A percentile compares a stretch with the other conserved stretches of the same genome.
These are phyloP conservation scores for Ornithorhynchus anatinus DNA, from an alignment of 2,113 vertebrate genomes.

Conservation along the genomic window DNA sequence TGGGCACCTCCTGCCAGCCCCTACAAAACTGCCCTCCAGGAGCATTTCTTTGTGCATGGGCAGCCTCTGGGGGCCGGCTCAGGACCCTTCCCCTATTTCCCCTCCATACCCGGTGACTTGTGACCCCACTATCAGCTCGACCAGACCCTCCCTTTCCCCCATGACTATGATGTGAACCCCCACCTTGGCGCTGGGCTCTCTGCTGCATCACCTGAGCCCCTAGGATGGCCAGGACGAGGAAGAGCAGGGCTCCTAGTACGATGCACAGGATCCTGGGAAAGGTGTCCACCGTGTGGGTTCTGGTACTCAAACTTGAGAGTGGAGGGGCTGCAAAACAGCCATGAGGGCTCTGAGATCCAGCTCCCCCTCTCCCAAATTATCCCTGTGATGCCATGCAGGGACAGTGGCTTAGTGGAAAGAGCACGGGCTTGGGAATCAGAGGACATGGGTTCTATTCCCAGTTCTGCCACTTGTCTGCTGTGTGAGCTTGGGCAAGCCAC, in stretches of 20 bases:
- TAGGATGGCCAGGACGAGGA: not conserved
- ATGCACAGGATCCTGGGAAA: not conserved
- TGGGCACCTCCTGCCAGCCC: too few species aligned
- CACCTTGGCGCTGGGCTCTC: constrained; percentile 27
- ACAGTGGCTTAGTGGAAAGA: too few species aligned
- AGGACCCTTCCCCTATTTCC: too few species aligned
- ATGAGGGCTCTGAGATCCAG: not conserved
- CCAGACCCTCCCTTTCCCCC: not conserved
- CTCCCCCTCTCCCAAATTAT: not conserved
- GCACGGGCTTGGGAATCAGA: too few species aligned
- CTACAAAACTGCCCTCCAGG: too few species aligned
- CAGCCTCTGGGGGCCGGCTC: too few species aligned
- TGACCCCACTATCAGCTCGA: not conserved
- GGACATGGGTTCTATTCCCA: too few species aligned
- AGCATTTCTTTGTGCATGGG: too few species aligned
- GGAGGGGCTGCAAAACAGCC: not conserved
- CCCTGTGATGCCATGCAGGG: too few species aligned
- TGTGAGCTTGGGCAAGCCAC: too few species aligned
- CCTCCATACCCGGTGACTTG: not conserved
- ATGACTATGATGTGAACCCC: too few species aligned
- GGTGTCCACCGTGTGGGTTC: not conserved
- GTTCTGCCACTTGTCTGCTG: too few species aligned
- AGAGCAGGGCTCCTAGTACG: not conserved
- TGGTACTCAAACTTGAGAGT: not conserved
- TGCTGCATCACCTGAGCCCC: constrained; percentile 19